phyloP scores from a whole-genome alignment of 2,888 invertebrate genomes.

The Heteropelma amictum region DNA sequence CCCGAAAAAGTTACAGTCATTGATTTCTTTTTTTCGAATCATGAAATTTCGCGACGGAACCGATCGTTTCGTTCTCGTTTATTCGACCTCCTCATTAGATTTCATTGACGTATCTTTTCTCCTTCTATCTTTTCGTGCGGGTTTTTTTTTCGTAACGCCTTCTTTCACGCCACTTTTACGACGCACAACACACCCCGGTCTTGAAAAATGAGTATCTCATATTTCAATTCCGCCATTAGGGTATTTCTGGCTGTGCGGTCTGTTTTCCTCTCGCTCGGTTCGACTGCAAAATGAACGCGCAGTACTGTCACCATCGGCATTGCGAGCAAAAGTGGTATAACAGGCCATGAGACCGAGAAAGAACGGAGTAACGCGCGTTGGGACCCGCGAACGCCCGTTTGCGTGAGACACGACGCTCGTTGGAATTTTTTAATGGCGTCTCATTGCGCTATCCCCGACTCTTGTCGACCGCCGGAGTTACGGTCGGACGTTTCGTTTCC shows the following conservation, averaged over 20 bases:
- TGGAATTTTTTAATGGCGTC: slow-evolving; percentile 71
- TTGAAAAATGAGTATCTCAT: slow-evolving; percentile 48
- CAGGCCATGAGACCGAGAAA: slow-evolving; percentile 2
- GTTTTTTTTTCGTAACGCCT: slow-evolving; percentile 10
- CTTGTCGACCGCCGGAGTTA: slow-evolving; percentile 38
- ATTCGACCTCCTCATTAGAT: slow-evolving; percentile 10
- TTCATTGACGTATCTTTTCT: slow-evolving; percentile 4
- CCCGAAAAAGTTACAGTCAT: too few species aligned
- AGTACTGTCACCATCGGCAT: slow-evolving; percentile 14
- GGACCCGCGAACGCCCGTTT: slow-evolving; percentile 50
- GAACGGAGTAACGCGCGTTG: slow-evolving; percentile 7
- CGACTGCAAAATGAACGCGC: slow-evolving; percentile 42
- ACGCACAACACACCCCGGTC: slow-evolving; percentile 18
- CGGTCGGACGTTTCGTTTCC: slow-evolving; percentile 50
- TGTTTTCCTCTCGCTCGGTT: slow-evolving; percentile 15
- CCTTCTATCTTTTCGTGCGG: neutral
- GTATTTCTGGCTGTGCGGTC: slow-evolving; percentile 43
- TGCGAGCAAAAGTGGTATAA: slow-evolving; percentile 16
- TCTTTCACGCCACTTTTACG: slow-evolving; percentile 48
- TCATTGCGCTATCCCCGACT: slow-evolving; percentile 62
- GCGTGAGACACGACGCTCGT: slow-evolving; percentile 64
- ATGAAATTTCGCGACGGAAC: too few species aligned
- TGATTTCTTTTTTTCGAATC: too few species aligned
- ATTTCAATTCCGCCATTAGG: slow-evolving; percentile 53
- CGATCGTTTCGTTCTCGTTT: neutral